Evolutionary conservation across 2,888 invertebrate genomes (phyloP), one percentile per base, ranked within the genome.

Genomic region (Marronus borbonicus): DNA sequence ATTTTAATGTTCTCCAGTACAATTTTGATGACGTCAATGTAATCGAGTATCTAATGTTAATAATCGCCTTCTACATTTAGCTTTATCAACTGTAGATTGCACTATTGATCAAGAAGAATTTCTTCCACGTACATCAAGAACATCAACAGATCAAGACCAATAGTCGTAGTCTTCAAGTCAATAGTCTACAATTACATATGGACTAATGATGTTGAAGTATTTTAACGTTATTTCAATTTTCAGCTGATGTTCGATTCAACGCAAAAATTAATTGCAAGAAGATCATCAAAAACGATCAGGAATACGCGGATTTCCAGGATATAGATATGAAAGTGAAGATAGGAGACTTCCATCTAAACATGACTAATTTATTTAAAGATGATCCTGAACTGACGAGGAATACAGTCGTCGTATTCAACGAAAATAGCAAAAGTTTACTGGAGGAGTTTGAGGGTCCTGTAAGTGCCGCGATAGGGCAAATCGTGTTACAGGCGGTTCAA

Each of bases 361-460:
- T 84, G 68, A 80, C 81, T 20, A 81, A 84, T 52, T 62, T 85
- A 1, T 84, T 85, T 65, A 82, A 82, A 60, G 83, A 83, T 2
- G 83, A 84, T 80, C 74, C 81, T 31, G 81, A 82, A 60, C 62
- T 84, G 8, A 84, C 83, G 64, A 80, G 81, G 66, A 69, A 80
- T 3, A 83, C 82, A 60, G 84, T 84, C 69, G 69, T 75, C 2
- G 78, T 83, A 49, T 81, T 85, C 69, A 84, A 81, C 17, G 81
- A 82, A 17, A 84, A 85, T 76, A 82, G 81, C 76, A 78, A 81
- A 39, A 79, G 79, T 10, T 77, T 84, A 28, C 80, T 81, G 60
- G 58, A 79, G 36, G 84, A 84, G 62, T 55, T 84, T 52, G 81
- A 82, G 31, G 81, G 81, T 36, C 80, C 82, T 2, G 78, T 84